These are phyloP conservation scores for Dendroctonus valens DNA, from an alignment of 1,140 invertebrate genomes.

Conservation along the genomic window DNA sequence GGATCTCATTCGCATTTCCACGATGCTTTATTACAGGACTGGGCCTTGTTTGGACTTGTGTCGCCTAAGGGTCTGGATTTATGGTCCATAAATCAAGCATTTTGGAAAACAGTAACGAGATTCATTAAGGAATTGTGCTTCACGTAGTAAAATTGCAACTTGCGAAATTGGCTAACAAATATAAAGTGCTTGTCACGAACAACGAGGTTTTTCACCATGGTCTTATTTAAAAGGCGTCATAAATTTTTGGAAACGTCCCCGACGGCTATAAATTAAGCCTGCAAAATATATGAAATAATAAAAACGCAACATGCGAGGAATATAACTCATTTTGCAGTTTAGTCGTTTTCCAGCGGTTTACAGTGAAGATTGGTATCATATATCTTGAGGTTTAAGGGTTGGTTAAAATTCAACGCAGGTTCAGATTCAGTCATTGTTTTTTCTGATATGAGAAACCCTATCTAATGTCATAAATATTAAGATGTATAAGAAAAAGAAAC, in stretches of 20 bases:
- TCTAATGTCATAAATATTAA: too few species aligned
- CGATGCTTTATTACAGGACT: conserved; percentile 3
- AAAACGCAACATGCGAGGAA: conserved; percentile 25
- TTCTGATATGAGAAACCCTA: neutral
- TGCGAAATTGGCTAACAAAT: too few species aligned
- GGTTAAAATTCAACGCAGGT: conserved; percentile 38
- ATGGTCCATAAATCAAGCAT: conserved; percentile 10
- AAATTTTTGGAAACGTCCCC: neutral
- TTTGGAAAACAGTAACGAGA: neutral
- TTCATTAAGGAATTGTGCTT: neutral
- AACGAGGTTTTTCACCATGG: too few species aligned
- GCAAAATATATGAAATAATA: conserved; percentile 28
- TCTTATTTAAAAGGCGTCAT: too few species aligned
- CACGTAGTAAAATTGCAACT: too few species aligned
- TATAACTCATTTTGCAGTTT: conserved; percentile 24
- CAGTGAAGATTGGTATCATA: conserved; percentile 36
- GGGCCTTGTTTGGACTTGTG: conserved; percentile 9
- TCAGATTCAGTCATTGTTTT: conserved; percentile 24
- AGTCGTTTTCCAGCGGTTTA: conserved; percentile 32
- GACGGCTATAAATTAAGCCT: conserved; percentile 13
- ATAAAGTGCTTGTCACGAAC: too few species aligned
- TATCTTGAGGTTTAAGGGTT: conserved; percentile 34
- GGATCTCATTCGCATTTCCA: conserved; percentile 4
- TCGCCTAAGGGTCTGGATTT: conserved; percentile 6
- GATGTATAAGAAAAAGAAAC: too few species aligned